Evolutionary conservation across 2,113 vertebrate species (phyloP).

Genomic region (Podarcis muralis): DNA sequence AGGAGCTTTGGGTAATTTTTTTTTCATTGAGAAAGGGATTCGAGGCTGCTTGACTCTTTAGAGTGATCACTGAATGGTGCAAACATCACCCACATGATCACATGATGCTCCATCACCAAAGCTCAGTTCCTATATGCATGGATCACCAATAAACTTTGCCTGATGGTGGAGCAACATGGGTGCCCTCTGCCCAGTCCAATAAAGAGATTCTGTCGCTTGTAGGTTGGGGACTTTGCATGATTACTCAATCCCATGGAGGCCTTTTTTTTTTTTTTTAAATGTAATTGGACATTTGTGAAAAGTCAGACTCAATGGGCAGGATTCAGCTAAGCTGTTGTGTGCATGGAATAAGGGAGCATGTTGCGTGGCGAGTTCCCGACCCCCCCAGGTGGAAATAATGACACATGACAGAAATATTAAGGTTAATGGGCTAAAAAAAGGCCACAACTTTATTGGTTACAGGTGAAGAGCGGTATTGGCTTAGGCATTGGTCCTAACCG

Average conservation of each 20-base stretch:
- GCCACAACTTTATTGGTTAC: no score
- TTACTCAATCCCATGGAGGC: not conserved
- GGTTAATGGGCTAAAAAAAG: no score
- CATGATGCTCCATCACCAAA: not conserved
- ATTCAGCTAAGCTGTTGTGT: no score
- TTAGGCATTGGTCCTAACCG: no score
- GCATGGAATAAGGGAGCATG: no score
- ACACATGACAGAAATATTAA: no score
- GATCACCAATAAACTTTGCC: not conserved
- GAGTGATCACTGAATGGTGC: not conserved
- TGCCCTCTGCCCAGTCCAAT: not conserved
- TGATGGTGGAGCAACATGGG: not conserved
- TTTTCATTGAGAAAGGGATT: not conserved
- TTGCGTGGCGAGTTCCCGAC: no score
- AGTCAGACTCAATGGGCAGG: not conserved
- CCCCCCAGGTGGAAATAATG: no score
- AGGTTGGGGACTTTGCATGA: not conserved
- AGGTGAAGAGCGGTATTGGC: no score
- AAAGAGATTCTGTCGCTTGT: not conserved
- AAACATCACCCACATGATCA: not conserved
- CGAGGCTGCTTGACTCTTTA: not conserved
- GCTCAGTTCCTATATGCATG: not conserved
- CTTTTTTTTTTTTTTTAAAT: no score
- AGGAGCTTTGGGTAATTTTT: not conserved
- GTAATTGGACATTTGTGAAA: not conserved